Base-by-base conservation (phyloP, 2,113 vertebrate genomes). In the Plotosus lineatus region DNA sequence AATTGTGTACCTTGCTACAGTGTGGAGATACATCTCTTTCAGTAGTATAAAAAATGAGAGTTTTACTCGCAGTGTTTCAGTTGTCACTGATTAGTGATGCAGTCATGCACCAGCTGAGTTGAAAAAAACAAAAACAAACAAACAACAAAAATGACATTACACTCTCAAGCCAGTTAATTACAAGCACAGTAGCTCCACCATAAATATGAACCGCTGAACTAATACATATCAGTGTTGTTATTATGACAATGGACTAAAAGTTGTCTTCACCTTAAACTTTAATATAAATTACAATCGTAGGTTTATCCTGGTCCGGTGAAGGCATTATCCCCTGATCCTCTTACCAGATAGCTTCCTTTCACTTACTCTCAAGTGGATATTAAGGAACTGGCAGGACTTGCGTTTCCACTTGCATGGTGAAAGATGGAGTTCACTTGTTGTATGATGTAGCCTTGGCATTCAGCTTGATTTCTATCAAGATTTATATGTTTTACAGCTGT, bases 341-440 rank as follows among this genome's bases (percentile, higher is more conserved):
- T 79, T 72, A 71, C 4, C 51, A 58, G 50, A 48, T 65, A 46
- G 58, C 28, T 65, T 51, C 76, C 26, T 46, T 60, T 60, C 53
- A 80, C 66, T 72, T 60, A 48, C 51, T 72, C 66, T 60, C 40
- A 48, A 73, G 55, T 79, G 66, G 26, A 71, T 79, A 60, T 79
- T 60, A 58, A 23, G 38, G 15, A 73, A 73, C 53, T 73, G 68
- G 21, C 66, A 80, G 51, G 50, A 71, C 38, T 68, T 79, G 26
- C 14, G 78, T 80, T n/a, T 72, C 53, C 78, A 72, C 78, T 72
- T 36, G 66, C 66, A 66, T 72, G 17, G 53, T 72, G 72, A 48
- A 80, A 80, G 78, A 53, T 40, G 36, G 28, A 42, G 36, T 79
- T 11, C 77, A 68, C 63, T 28, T 38, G 3, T 28, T 50, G 3